These are phyloP conservation scores for Rhyacichthys aspro DNA, from an alignment of 2,797 vertebrate species.

Conservation along the genomic window DNA sequence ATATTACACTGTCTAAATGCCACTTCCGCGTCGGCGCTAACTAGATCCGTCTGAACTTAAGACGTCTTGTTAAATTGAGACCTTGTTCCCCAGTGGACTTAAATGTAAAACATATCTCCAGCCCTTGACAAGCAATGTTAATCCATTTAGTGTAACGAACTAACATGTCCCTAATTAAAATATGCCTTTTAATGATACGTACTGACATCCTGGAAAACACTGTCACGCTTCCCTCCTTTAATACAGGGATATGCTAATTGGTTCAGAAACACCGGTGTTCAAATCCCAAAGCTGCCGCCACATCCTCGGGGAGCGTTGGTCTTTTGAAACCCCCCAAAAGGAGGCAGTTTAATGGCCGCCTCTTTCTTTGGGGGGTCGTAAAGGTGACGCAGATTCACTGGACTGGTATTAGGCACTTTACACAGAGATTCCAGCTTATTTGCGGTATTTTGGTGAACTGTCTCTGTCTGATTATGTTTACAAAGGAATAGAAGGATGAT, in stretches of 20 bases:
- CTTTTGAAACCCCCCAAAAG: conserved; percentile 54
- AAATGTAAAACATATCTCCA: conserved; percentile 83
- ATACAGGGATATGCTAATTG: conserved; percentile 88
- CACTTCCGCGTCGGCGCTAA: conserved; percentile 65
- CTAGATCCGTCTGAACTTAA: conserved; percentile 72
- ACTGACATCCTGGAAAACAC: conserved; percentile 82
- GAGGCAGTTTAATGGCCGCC: conserved; percentile 32
- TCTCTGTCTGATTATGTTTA: background rate
- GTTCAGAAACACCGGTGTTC: conserved; percentile 82
- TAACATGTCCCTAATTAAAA: conserved; percentile 87
- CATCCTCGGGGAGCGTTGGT: conserved; percentile 76
- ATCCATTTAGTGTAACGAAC: conserved; percentile 86
- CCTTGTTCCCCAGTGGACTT: conserved; percentile 79
- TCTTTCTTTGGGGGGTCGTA: conserved; percentile 77
- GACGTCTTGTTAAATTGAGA: conserved; percentile 80
- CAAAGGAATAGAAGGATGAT: too few relatives aligned
- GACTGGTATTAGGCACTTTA: background rate
- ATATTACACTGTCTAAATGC: conserved; percentile 67
- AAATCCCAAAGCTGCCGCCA: conserved; percentile 75
- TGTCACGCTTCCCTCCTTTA: conserved; percentile 82
- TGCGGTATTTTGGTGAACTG: background rate
- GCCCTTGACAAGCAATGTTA: conserved; percentile 83
- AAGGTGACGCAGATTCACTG: conserved; percentile 7
- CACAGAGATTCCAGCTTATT: background rate
- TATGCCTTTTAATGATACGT: conserved; percentile 86